phyloP scores from a whole-genome alignment of 2,113 vertebrate genomes.

The Mionectes macconnelli region DNA sequence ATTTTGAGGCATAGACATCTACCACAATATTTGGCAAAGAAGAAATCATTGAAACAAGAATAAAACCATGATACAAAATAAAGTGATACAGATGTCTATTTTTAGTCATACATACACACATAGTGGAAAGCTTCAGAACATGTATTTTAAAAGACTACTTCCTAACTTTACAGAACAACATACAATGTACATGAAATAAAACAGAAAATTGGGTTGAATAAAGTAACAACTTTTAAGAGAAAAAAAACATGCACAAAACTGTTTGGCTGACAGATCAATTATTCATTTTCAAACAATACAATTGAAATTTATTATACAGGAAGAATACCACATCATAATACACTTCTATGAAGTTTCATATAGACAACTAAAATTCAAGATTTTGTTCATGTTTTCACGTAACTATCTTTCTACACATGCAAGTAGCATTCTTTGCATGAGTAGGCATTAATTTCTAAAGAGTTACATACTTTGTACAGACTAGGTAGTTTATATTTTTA shows the following conservation, averaged over 20 bases:
- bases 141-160: slow-evolving; percentile 28
- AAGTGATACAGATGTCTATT: slow-evolving; percentile 26
- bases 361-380: not conserved
- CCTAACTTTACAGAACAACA: slow-evolving; percentile 48
- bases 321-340: slow-evolving; percentile 6
- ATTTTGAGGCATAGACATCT: not conserved
- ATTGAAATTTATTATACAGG: slow-evolving; percentile 57
- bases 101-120: slow-evolving; percentile 3
- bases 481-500: slow-evolving; percentile 44
- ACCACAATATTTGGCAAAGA: slow-evolving; percentile 33
- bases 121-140: slow-evolving; percentile 37
- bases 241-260: slow-evolving; percentile 48
- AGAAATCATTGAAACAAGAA: slow-evolving; percentile 27
- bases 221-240: slow-evolving; percentile 28
- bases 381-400: not conserved
- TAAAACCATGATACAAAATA: slow-evolving; percentile 17
- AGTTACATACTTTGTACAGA: slow-evolving; percentile 61
- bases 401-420: not conserved
- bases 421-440: not conserved
- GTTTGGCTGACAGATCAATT: slow-evolving; percentile 19
- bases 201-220: slow-evolving; percentile 17
- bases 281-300: slow-evolving; percentile 54
- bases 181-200: slow-evolving; percentile 31
- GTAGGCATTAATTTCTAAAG: slow-evolving; percentile 12
- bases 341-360: slow-evolving; percentile 12